Base-by-base conservation (phyloP, 1,140 invertebrate genomes). In the Drosophila ercepeae region DNA sequence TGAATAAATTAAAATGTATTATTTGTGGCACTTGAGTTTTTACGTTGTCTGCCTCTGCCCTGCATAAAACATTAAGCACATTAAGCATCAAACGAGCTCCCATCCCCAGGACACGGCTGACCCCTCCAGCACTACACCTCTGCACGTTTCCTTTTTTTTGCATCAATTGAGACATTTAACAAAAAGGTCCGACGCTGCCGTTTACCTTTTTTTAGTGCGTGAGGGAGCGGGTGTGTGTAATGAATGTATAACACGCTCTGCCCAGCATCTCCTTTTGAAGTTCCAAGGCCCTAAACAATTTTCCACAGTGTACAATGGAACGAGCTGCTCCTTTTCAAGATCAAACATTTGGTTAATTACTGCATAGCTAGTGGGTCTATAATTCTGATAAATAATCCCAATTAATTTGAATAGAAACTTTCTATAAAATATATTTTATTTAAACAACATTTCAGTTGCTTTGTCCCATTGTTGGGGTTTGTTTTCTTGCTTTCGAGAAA, bases 111-210 rank as follows among this genome's bases (percentile, higher is more conserved):
- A 58, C 49, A 34, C n/a, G n/a, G n/a, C 32, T 13, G 6, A 4
- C n/a, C n/a, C 23, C n/a, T 42, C 60, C 44, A 9, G 29, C 29
- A 32, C 29, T 32, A n/a, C 29, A n/a, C 29, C 29, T 32, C 29
- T 9, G 11, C 29, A 42, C 45, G 44, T 29, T 25, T 41, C 44
- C 18, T 32, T 41, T 48, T 55, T 57, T 68, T 52, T 58, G 55
- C 75, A 70, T 75, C 75, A 83, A 83, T 78, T 84, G 75, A 78
- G 79, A 78, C 61, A 52, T 84, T 78, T 84, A 83, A 84, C 79
- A 83, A 83, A 63, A 84, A 61, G 79, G 75, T 70, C 29, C 29
- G 27, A 27, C 27, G 9, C 9, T 25, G 23, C 48, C 67, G 54
- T 52, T 82, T 73, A 81, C 78, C 78, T 78, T 77, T 61, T 61